Base-by-base conservation (phyloP, 2,888 invertebrate genomes). In the Drosophila putrida region DNA sequence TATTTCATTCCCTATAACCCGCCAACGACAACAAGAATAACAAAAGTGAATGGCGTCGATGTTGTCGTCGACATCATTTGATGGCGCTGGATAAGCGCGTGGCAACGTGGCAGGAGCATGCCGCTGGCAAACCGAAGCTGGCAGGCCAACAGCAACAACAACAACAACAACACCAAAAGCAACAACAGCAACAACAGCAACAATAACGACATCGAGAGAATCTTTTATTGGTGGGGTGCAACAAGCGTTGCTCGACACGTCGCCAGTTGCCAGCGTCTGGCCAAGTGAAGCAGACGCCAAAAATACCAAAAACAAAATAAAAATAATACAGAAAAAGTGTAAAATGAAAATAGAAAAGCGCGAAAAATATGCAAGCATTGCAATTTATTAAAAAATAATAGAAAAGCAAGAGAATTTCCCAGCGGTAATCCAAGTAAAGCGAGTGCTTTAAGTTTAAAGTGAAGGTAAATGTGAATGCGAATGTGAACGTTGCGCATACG, bases 31-130 rank as follows among this genome's bases (percentile, higher is more conserved):
- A 43, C 41, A 44, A 36, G 33, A 47, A 54, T 55, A 68, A 44
- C 44, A 44, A 43, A 27, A 44, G 55, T 55, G 62, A 59, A 62
- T 72, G 80, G 73, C 73, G 73, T 62, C 53, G 64, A 47, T 62
- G 71, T 61, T 82, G 75, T 67, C 78, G 77, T 71, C 83, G 72
- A 73, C 87, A 86, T 81, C 89, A 87, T 78, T 84, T 86, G 83
- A 84, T 84, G 84, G 53, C 84, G 74, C 76, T 78, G 55, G 87
- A 84, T 84, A 84, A 83, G 84, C 88, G 82, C 61, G 82, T 85
- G 80, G 82, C 85, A 87, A 74, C 65, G 54, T 66, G 63, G 71
- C 76, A 64, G 62, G 49, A 71, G 72, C 80, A 85, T 80, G 82
- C 85, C 88, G 80, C 83, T 75, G 80, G 82, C 88, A 69, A 66